phyloP scores from a whole-genome alignment of 2,113 vertebrate species.

The Hylia prasina region DNA sequence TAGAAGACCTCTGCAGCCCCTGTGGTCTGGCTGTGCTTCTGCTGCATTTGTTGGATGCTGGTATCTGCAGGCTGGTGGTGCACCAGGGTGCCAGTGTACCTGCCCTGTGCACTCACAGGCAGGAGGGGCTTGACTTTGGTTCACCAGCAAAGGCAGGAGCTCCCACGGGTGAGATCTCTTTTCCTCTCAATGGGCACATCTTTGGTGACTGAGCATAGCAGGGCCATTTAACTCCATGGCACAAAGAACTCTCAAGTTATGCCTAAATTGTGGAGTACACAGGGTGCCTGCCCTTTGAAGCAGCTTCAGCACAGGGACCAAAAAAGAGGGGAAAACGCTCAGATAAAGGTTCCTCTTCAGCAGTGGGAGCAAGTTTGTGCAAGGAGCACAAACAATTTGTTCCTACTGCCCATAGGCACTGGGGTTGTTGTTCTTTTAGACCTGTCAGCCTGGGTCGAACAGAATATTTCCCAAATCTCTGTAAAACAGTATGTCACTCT shows the following conservation, averaged over 20 bases:
- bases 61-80: fast-evolving
- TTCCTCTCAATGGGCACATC: background rate
- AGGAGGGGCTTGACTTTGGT: background rate
- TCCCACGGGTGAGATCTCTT: background rate
- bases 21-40: background rate
- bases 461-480: background rate
- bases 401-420: background rate
- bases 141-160: background rate
- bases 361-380: background rate
- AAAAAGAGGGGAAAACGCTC: background rate
- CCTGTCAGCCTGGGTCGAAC: background rate
- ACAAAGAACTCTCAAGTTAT: background rate
- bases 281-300: background rate
- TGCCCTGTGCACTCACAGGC: background rate
- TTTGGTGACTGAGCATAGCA: background rate
- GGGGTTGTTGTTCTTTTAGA: background rate
- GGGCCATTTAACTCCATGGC: background rate
- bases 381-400: background rate
- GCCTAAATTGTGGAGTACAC: fast-evolving
- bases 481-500: background rate
- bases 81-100: background rate
- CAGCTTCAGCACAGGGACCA: background rate
- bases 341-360: background rate
- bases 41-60: background rate
- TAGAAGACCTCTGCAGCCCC: background rate